phyloP scores from a whole-genome alignment of 2,888 invertebrate species.

The Antheraea assamensis region DNA sequence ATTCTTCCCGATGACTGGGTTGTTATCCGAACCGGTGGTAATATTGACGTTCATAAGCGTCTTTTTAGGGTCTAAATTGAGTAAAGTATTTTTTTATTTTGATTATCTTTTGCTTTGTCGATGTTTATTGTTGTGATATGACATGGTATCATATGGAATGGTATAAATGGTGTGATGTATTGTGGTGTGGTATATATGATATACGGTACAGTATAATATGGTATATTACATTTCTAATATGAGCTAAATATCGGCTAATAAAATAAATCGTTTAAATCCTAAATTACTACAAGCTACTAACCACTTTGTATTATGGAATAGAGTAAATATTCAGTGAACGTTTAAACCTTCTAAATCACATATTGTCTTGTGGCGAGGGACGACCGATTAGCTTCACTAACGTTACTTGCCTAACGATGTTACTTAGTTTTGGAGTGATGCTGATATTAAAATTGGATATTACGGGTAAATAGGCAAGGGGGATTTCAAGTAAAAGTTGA shows the following conservation, averaged over 20 bases:
- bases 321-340: not conserved
- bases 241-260: not conserved
- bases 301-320: not conserved
- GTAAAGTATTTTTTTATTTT: too few relatives aligned
- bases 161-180: too few relatives aligned
- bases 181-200: too few relatives aligned
- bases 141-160: too few relatives aligned
- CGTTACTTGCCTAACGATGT: slow-evolving; percentile 18
- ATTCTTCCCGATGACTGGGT: too few relatives aligned
- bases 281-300: not conserved
- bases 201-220: too few relatives aligned
- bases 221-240: not conserved
- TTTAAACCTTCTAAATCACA: slow-evolving; percentile 3
- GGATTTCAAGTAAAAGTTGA: slow-evolving; percentile 11
- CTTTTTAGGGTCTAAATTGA: too few relatives aligned
- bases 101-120: not conserved
- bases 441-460: slow-evolving; percentile 22
- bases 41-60: too few relatives aligned
- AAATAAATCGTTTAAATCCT: not conserved
- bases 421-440: slow-evolving; percentile 24
- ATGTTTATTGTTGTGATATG: too few relatives aligned
- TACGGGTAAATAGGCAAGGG: slow-evolving; percentile 15
- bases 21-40: too few relatives aligned
- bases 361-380: slow-evolving; percentile 14
- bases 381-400: slow-evolving; percentile 25